Conservation (phyloP, 2,113 vertebrate species). For the Oxyura jamaicensis region DNA sequence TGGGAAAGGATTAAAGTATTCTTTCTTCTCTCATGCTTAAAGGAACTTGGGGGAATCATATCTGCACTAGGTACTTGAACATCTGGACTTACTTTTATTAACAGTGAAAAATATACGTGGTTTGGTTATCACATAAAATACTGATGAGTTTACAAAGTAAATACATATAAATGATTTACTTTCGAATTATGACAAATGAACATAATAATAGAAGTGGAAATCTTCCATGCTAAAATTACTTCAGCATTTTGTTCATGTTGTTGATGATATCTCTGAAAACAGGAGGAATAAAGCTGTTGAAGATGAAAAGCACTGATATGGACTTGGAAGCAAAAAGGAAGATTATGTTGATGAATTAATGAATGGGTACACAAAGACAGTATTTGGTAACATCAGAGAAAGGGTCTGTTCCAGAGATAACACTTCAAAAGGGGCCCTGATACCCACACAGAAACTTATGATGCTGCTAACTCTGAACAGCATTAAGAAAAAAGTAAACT, state of each 20-base stretch:
- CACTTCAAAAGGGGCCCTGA: not conserved
- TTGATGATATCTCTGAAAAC: not conserved
- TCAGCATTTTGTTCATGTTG: not conserved
- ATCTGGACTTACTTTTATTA: not conserved
- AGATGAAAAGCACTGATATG: not conserved
- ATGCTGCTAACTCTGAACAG: not conserved
- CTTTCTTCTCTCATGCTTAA: not conserved
- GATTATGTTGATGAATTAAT: not conserved
- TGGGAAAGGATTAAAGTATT: not conserved
- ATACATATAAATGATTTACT: not conserved
- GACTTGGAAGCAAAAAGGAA: not conserved
- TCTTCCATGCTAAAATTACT: not conserved
- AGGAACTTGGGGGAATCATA: not conserved
- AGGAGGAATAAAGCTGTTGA: not conserved
- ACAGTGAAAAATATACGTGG: not conserved
- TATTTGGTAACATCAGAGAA: not conserved
- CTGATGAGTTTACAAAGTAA: not conserved
- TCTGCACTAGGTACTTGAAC: not conserved
- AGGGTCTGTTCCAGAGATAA: not conserved
- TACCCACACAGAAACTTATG: not conserved
- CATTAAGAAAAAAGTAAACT: rapidly evolving
- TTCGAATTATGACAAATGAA: not conserved
- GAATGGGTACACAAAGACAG: not conserved
- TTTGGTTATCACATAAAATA: not conserved
- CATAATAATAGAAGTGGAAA: not conserved